phyloP scores from a whole-genome alignment of 92 coral and sea anemone genomes.

The Paramuricea clavata region DNA sequence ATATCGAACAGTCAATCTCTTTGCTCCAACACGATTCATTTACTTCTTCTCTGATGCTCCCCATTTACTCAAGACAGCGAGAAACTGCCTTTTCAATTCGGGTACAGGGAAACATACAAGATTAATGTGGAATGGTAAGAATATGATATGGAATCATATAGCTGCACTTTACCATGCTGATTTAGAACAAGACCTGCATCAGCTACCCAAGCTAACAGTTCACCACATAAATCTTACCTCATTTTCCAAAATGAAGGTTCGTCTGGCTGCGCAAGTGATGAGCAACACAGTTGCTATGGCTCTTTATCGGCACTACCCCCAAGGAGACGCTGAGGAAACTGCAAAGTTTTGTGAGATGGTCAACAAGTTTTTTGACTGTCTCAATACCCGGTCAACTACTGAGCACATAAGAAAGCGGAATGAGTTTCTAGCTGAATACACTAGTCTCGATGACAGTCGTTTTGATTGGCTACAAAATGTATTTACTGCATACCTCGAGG shows the following conservation, averaged over 20 bases:
- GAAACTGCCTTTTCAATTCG: slow-evolving; percentile 20
- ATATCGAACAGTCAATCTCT: slow-evolving; percentile 48
- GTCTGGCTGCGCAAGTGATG: slow-evolving; percentile 7
- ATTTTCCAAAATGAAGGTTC: no score
- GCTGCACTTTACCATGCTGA: neutral
- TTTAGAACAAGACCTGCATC: slow-evolving; percentile 10
- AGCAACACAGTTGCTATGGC: slow-evolving; percentile 11
- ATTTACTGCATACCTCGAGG: slow-evolving; percentile 63
- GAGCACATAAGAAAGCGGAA: slow-evolving; percentile 54
- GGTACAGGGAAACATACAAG: neutral
- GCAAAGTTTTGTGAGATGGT: no score
- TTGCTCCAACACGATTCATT: slow-evolving; percentile 28
- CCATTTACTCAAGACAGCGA: neutral
- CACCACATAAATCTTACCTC: no score
- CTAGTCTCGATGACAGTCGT: slow-evolving; percentile 48
- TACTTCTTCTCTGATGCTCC: slow-evolving; percentile 36
- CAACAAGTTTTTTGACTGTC: no score
- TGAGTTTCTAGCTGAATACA: slow-evolving; percentile 52
- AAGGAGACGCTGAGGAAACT: slow-evolving; percentile 1
- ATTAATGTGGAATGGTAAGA: neutral
- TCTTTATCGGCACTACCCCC: neutral
- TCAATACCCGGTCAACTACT: slow-evolving; percentile 50
- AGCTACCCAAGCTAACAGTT: slow-evolving; percentile 9
- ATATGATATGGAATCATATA: slow-evolving; percentile 11
- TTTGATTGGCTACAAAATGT: no score